These are phyloP conservation scores for Drosophila phalerata DNA, from an alignment of 2,888 invertebrate genomes.

Conservation along the genomic window DNA sequence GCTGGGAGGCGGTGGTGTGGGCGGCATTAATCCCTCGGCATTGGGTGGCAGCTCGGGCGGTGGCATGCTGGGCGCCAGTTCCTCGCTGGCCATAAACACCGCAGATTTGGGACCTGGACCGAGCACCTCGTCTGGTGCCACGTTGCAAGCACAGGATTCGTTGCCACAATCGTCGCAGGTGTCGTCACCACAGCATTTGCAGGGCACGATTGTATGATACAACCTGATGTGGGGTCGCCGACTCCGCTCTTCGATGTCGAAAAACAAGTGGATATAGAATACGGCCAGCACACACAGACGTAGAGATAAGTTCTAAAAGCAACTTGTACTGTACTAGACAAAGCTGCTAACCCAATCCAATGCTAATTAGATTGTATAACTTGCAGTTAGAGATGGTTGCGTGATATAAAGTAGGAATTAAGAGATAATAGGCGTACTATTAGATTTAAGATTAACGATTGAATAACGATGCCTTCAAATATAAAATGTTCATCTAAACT, in stretches of 20 bases:
- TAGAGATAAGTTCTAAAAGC: slow-evolving; percentile 66
- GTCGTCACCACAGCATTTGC: slow-evolving; percentile 89
- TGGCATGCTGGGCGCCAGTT: slow-evolving; percentile 81
- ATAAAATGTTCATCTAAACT: not conserved
- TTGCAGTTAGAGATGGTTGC: slow-evolving; percentile 22
- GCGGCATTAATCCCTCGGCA: slow-evolving; percentile 85
- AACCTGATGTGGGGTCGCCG: slow-evolving; percentile 97
- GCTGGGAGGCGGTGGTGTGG: slow-evolving; percentile 77
- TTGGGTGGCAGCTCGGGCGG: slow-evolving; percentile 82
- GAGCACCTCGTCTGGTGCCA: slow-evolving; percentile 84
- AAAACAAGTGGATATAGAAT: slow-evolving; percentile 86
- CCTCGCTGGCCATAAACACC: slow-evolving; percentile 83
- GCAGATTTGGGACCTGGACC: slow-evolving; percentile 85
- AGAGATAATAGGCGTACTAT: not conserved
- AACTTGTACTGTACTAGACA: slow-evolving; percentile 23
- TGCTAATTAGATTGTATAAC: slow-evolving; percentile 7
- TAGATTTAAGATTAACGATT: not conserved
- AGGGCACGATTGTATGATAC: slow-evolving; percentile 98
- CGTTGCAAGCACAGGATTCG: slow-evolving; percentile 86
- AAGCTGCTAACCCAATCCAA: slow-evolving; percentile 40
- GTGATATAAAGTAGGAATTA: slow-evolving; percentile 8
- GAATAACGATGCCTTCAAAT: too few relatives aligned
- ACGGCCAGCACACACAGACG: slow-evolving; percentile 77
- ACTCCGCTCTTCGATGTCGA: slow-evolving; percentile 91
- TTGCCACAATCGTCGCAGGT: slow-evolving; percentile 76